Evolutionary conservation across 2,113 vertebrate genomes (phyloP), one percentile per base, ranked within the genome.

Genomic region (Zeus faber): DNA sequence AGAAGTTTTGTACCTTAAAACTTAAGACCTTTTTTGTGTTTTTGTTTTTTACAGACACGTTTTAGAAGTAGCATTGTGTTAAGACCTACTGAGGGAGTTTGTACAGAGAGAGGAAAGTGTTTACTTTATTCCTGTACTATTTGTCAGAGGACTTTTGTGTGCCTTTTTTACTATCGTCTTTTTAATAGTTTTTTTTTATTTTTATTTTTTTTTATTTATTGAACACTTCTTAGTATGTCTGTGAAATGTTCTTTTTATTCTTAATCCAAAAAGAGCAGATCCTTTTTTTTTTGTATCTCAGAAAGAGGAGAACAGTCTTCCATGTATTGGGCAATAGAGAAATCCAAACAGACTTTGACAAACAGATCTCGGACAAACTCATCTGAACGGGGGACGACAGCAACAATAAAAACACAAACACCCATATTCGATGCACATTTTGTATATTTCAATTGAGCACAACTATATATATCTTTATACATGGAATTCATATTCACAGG

Each of bases 91-190:
- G 89, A 93, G 83, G 76, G 82, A 87, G 86, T 92, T 91, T 92
- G 89, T 92, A 85, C 81, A 87, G 89, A 81, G 83, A 86, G 87
- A 86, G n/a, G 84, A 90, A 90, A 84, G 89, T 89, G 91, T 93
- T 94, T 92, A 91, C 91, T 90, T 89, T 80, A 91, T 92, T 83
- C 79, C 87, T 88, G 87, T 91, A 88, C 85, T 91, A 87, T 86
- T 93, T 93, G 95, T 98, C 93, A 90, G 92, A 93, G 90, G 91
- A 96, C 93, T 94, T 85, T 83, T 91, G 92, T 98, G 96, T 98
- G 95, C 96, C 97, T 98, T 99, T 95, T 97, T 97, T 95, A 95
- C 91, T 91, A 92, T 94, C 88, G 84, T 95, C 95, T 93, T 96
- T 95, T 90, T 87, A 75, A 89, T 88, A 89, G 91, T 93, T 83